phyloP scores from a whole-genome alignment of 1,140 invertebrate genomes.

The Antheraea mylitta region DNA sequence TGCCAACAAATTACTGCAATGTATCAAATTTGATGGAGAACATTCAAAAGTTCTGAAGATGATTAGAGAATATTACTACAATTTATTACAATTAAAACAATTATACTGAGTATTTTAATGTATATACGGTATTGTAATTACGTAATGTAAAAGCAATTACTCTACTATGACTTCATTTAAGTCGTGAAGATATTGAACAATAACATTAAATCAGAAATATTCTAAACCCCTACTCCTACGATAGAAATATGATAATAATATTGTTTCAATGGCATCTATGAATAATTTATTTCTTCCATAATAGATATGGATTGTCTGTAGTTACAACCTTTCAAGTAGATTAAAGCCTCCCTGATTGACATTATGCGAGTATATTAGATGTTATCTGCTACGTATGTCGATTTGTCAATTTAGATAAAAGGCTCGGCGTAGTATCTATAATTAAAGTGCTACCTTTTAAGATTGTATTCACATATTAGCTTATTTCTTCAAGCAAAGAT shows the following conservation, averaged over 20 bases:
- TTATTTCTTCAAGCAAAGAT: too few species aligned
- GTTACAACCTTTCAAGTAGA: constrained; percentile 54
- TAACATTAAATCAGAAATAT: neutral
- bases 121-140: too few species aligned
- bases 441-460: neutral
- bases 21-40: too few species aligned
- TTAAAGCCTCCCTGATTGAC: constrained; percentile 42
- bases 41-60: too few species aligned
- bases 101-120: too few species aligned
- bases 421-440: neutral
- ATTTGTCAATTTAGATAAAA: constrained; percentile 5
- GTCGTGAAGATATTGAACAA: neutral
- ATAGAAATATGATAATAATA: constrained; percentile 25
- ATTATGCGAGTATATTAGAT: constrained; percentile 18
- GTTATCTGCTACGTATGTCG: neutral
- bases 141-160: too few species aligned
- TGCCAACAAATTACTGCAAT: too few species aligned
- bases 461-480: neutral
- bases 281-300: constrained; percentile 55
- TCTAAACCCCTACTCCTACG: neutral
- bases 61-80: too few species aligned
- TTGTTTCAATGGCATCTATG: constrained; percentile 48
- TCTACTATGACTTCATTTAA: too few species aligned
- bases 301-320: constrained; percentile 30
- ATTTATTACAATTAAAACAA: too few species aligned